Percentiles rank a stretch among this genome's conserved stretches.
These are phyloP conservation scores for Oceanites oceanicus DNA, from an alignment of 2,113 vertebrate species.

Conservation along the genomic window DNA sequence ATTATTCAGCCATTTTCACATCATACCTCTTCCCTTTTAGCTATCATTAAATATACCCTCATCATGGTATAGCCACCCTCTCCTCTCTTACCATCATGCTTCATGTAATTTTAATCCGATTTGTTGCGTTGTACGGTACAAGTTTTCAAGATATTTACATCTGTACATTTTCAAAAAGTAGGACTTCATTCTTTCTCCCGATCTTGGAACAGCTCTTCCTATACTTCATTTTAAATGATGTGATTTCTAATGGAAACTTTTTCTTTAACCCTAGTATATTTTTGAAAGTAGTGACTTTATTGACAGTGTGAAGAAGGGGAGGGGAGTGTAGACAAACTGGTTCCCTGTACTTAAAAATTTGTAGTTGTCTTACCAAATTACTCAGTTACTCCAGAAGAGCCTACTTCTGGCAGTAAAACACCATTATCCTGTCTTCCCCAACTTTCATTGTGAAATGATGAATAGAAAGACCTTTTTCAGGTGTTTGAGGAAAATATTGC, in stretches of 20 bases:
- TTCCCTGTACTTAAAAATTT: background rate
- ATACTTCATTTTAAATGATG: background rate
- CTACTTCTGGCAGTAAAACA: background rate
- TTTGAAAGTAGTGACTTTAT: background rate
- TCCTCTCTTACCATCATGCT: background rate
- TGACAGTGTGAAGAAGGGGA: background rate
- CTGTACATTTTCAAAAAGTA: background rate
- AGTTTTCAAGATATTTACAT: background rate
- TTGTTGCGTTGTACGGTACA: background rate
- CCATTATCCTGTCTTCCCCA: background rate
- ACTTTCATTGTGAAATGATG: background rate
- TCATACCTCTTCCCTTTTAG: constrained; percentile 28
- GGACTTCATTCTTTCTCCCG: background rate
- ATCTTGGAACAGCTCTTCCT: background rate
- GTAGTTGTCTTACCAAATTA: background rate
- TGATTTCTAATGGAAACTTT: background rate
- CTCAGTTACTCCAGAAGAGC: background rate
- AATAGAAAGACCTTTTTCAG: background rate
- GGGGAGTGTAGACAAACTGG: background rate
- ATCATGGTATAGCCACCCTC: constrained; percentile 22
- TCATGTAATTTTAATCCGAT: constrained; percentile 10
- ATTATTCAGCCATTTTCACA: constrained; percentile 14
- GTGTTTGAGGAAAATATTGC: background rate
- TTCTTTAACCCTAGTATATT: background rate
- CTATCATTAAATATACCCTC: background rate